phyloP scores from a whole-genome alignment of 2,113 vertebrate genomes.

The Myiozetetes cayanensis region DNA sequence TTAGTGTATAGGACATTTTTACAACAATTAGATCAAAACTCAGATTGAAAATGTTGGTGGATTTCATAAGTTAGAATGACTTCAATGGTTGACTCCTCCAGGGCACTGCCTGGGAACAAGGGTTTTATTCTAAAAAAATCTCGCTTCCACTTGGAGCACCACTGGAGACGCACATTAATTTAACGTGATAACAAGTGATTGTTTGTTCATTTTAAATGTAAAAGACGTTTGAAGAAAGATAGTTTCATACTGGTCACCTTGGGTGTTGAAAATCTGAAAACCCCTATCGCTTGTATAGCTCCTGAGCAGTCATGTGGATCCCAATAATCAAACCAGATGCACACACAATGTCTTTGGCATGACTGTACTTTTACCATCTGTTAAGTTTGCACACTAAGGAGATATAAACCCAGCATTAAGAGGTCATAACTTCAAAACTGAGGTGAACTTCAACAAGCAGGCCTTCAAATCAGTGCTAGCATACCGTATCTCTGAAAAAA shows the following conservation, averaged over 20 bases:
- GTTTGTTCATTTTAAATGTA: slow-evolving; percentile 54
- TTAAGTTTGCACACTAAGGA: slow-evolving; percentile 2
- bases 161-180: slow-evolving; percentile 20
- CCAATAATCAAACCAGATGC: slow-evolving; percentile 37
- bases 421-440: slow-evolving; percentile 11
- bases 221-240: background rate
- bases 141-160: slow-evolving; percentile 2
- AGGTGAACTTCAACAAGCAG: background rate
- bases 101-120: slow-evolving; percentile 24
- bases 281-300: background rate
- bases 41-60: slow-evolving; percentile 61
- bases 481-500: background rate
- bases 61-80: slow-evolving; percentile 59
- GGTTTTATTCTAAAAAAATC: slow-evolving; percentile 56
- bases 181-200: slow-evolving; percentile 28
- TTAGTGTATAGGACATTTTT: slow-evolving; percentile 65
- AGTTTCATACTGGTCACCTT: background rate
- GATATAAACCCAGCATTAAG: background rate
- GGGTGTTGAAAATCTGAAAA: slow-evolving; percentile 32
- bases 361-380: background rate
- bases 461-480: background rate
- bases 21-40: slow-evolving; percentile 70
- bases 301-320: slow-evolving; percentile 4
- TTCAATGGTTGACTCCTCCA: slow-evolving; percentile 64
- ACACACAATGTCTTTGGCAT: background rate